Evolutionary conservation across 2,797 vertebrate species (phyloP), one percentile per base, ranked within the genome.

Genomic region (Channallabes apus): DNA sequence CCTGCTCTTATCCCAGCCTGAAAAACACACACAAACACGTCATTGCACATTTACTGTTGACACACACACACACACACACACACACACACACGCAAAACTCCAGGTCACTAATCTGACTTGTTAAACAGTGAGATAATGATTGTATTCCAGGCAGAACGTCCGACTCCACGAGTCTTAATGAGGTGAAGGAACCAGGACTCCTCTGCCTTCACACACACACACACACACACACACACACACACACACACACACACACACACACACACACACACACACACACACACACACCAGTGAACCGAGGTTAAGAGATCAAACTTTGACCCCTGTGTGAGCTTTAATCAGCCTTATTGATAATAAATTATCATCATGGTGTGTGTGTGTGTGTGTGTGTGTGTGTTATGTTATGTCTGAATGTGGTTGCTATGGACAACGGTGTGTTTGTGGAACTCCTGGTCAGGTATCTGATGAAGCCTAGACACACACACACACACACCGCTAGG

Each of bases 351-450:
- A 64, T 46, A 18, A 17, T 38, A 14, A n/a, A 72, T 12, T 2
- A 72, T 67, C 32, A 75, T n/a, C n/a, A n/a, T n/a, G n/a, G n/a
- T n/a, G n/a, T n/a, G n/a, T n/a, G n/a, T n/a, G n/a, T n/a, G n/a
- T n/a, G n/a, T n/a, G n/a, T n/a, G n/a, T n/a, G n/a, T n/a, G n/a
- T n/a, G n/a, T n/a, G n/a, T n/a, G n/a, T 41, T 11, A 11, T 46
- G 38, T 84, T 81, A 35, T 85, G 73, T 80, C 17, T 84, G 64
- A 27, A 12, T 72, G 12, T 62, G 77, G 77, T 80, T 85, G 77
- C 84, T 35, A 64, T 2, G 77, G 67, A 72, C 3, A 35, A 71
- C n/a, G 15, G 24, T 61, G 51, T 69, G 56, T 80, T 84, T 51
- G 65, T 29, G 4, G 56, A 80, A 20, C 83, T 68, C 20, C 51